Base-by-base conservation (phyloP, 2,113 vertebrate species). In the Myiozetetes cayanensis region DNA sequence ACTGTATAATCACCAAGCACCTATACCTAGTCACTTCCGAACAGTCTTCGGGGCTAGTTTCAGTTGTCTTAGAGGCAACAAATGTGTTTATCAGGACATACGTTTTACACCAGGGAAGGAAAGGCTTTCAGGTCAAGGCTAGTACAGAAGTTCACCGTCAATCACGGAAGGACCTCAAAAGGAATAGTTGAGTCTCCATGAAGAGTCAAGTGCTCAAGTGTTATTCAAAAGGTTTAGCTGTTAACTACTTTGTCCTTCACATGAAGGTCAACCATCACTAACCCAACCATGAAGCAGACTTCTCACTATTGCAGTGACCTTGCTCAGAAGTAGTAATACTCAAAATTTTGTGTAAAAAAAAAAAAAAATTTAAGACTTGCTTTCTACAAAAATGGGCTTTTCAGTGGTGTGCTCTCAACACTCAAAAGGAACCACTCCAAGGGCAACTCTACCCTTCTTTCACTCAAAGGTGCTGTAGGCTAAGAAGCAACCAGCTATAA, bases 131-230 rank as follows among this genome's bases (percentile, higher is more conserved):
- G 12, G 19, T 46, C 46, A 84, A 56, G 35, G 27, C 33, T 21
- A 43, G 9, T 16, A 52, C 4, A 88, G 5, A 89, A 24, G 4
- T 25, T 46, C 24, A 50, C 1, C 41, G 6, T 12, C 41, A 37
- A 2, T 10, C 31, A 73, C 2, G 8, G 19, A 87, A 85, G 52
- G 61, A 30, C 10, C 43, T 74, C 33, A 35, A 39, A 74, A 81
- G 2, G 5, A 2, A 55, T 37, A 31, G 31, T 0, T 15, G 8
- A 46, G 14, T 47, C 47, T 71, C 81, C 47, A 58, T 6, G 12
- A 24, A 37, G 17, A 61, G 20, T 56, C 55, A 85, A 53, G 55
- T n/a, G 68, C 13, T 72, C 10, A 31, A 67, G 13, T 6, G 8
- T 33, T 68, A 58, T 1, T 35, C 20, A 25, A 22, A 68, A 18